Base-by-base conservation (phyloP, 1,140 invertebrate species). In the Globodera rostochiensis region DNA sequence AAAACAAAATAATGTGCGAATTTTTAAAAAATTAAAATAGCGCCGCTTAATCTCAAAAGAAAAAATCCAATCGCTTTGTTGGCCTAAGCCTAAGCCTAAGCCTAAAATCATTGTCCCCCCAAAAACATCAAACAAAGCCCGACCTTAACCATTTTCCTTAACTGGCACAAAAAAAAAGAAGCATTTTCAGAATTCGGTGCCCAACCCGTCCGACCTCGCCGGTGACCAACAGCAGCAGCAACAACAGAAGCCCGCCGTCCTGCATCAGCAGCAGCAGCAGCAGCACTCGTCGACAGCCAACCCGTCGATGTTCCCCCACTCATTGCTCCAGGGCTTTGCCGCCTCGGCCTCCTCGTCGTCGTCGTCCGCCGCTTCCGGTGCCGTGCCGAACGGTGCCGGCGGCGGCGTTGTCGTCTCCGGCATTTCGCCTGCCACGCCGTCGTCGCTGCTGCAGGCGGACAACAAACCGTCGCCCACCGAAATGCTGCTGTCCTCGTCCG, bases 271-370 rank as follows among this genome's bases (percentile, higher is more conserved):
- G 19, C 57, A 64, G 57, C 11, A 64, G 57, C 36, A 36, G 19
- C 11, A 64, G 57, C 57, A 64, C 57, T 15, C 19, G 11, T 64
- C 15, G 57, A 19, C 57, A 64, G 11, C 57, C 1, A 19, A 19
- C 15, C 57, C 57, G 57, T 21, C 25, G 64, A 76, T 76, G 74
- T 76, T 76, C 66, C 74, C 74, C 49, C 74, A 76, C 53, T 76
- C 74, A 13, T 47, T 76, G 47, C 74, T 76, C 15, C 74, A 76
- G 49, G 74, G 57, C 46, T 76, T 76, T 57, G 50, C 74, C 46
- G 74, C 74, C 19, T 69, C 77, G 9, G 77, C 50, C 66, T 78
- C 76, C 46, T 57, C 76, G 13, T 57, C 76, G 13, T 57, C 76
- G 53, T 78, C 74, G 15, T 76, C 74, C 5, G 57, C 74, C n/a